These are phyloP conservation scores for Darevskia nairensis DNA, from an alignment of 2,797 vertebrate species.

Conservation along the genomic window DNA sequence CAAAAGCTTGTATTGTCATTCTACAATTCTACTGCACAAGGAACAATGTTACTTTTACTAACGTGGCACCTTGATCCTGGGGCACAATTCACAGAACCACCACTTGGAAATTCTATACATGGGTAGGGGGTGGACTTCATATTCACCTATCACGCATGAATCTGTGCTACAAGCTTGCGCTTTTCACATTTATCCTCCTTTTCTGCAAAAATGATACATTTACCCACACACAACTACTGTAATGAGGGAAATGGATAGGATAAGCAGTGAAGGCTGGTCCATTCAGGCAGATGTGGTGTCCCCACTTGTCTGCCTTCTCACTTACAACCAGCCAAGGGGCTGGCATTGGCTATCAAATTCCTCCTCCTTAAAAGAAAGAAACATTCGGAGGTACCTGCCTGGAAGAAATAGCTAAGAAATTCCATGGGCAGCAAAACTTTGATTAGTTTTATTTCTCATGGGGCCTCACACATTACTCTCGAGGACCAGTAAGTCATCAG, in stretches of 20 bases:
- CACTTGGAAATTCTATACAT: background rate
- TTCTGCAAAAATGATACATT: background rate
- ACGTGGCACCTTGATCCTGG: background rate
- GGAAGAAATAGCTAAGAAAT: background rate
- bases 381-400: background rate
- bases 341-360: background rate
- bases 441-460: background rate
- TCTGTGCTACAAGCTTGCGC: background rate
- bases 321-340: too few relatives aligned
- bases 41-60: background rate
- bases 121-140: background rate
- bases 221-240: background rate
- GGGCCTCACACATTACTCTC: background rate
- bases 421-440: background rate
- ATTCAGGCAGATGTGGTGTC: too few relatives aligned
- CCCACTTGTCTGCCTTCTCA: too few relatives aligned
- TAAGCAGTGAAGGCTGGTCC: too few relatives aligned
- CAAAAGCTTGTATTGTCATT: background rate
- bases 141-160: background rate
- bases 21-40: constrained; percentile 6
- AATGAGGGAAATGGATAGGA: background rate
- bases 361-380: background rate
- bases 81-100: background rate
- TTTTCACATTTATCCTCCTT: background rate
- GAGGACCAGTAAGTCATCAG: background rate